These are phyloP conservation scores for Ridgeia piscesae DNA, from an alignment of 1,140 invertebrate species.

Conservation along the genomic window DNA sequence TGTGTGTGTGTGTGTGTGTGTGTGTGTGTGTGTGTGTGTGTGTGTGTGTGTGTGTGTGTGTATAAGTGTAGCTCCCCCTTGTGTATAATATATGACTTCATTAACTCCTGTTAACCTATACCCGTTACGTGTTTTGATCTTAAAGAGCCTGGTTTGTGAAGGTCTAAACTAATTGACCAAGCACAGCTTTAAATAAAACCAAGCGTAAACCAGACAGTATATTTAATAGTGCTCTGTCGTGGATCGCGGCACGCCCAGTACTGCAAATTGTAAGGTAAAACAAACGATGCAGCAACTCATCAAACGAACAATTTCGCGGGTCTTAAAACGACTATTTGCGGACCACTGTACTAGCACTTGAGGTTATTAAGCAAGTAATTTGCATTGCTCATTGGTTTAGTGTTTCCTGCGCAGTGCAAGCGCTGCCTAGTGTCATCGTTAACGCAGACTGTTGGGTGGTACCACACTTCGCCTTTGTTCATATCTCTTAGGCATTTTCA, in stretches of 20 bases:
- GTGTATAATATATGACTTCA: too few relatives aligned
- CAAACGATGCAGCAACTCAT: neutral
- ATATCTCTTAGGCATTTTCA: neutral
- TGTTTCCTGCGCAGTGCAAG: neutral
- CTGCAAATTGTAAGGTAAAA: neutral
- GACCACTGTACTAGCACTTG: neutral
- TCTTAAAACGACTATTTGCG: neutral
- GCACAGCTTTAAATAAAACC: neutral
- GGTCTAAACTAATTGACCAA: too few relatives aligned
- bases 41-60: too few relatives aligned
- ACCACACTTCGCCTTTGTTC: neutral
- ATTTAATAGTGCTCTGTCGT: neutral
- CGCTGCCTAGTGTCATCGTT: neutral
- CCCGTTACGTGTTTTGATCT: too few relatives aligned
- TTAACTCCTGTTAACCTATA: too few relatives aligned
- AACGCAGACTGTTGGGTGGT: neutral
- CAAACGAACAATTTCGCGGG: neutral
- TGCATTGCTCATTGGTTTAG: neutral
- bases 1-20: too few relatives aligned
- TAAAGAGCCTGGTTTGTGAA: too few relatives aligned
- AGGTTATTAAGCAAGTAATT: neutral
- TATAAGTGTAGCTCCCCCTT: too few relatives aligned
- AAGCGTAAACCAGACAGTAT: neutral
- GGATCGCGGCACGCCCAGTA: neutral
- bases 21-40: too few relatives aligned